phyloP scores from a whole-genome alignment of 2,888 invertebrate species.

The Nemurella pictetii region DNA sequence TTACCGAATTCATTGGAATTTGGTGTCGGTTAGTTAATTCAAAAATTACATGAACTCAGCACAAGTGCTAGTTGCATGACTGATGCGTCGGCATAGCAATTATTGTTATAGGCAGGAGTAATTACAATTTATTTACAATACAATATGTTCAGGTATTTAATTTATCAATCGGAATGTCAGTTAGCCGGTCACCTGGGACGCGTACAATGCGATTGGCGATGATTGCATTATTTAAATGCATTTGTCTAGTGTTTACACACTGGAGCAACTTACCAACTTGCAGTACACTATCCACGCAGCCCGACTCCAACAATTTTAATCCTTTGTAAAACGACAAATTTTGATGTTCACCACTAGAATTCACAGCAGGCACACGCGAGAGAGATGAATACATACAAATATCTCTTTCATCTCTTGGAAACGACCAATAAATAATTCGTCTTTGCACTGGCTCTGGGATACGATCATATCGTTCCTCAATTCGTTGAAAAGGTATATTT shows the following conservation, averaged over 20 bases:
- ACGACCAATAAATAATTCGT: conserved; percentile 86
- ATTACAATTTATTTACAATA: background rate
- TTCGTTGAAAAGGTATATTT: conserved; percentile 82
- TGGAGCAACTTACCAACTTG: conserved; percentile 93
- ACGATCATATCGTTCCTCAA: conserved; percentile 83
- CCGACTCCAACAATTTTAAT: conserved; percentile 78
- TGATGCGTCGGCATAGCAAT: background rate
- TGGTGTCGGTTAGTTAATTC: background rate
- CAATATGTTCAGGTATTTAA: background rate
- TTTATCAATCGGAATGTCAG: background rate
- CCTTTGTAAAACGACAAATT: conserved; percentile 86
- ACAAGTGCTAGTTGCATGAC: background rate
- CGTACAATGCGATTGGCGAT: background rate
- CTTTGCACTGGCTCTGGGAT: conserved; percentile 88
- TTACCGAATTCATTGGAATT: background rate
- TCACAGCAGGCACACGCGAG: conserved; percentile 59
- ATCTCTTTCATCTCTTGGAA: conserved; percentile 83
- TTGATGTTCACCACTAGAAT: conserved; percentile 62
- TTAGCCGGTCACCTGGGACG: background rate
- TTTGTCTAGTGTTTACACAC: no score
- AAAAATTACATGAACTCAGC: background rate
- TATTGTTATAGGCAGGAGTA: background rate
- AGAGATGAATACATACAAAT: conserved; percentile 89
- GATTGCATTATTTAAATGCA: background rate
- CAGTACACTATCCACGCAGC: conserved; percentile 81